Conservation (phyloP, 1,140 invertebrate species). For the Cyphomyrmex costatus region DNA sequence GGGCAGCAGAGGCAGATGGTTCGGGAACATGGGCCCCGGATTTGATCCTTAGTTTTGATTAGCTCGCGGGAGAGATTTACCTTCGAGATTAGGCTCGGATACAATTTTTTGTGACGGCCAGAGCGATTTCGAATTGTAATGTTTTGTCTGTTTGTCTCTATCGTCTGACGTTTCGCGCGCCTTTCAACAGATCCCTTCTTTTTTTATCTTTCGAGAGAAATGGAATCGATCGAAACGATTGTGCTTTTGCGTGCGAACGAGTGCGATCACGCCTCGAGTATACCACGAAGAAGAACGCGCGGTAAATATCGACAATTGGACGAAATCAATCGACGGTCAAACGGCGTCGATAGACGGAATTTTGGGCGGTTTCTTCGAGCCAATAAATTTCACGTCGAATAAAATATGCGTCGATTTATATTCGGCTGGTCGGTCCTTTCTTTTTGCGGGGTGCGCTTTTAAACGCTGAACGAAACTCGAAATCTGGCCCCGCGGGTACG, state of each 20-base stretch:
- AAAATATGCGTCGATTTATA: conserved; percentile 79
- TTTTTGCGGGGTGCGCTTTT: conserved; percentile 55
- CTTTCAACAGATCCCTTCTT: not conserved
- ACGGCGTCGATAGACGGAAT: conserved; percentile 16
- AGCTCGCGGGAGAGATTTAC: conserved; percentile 79
- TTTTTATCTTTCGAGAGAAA: conserved; percentile 41
- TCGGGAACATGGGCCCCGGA: conserved; percentile 70
- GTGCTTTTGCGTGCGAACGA: conserved; percentile 27
- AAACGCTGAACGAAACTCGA: conserved; percentile 75
- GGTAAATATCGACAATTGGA: conserved; percentile 9
- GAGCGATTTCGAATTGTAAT: conserved; percentile 50
- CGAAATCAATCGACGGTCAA: conserved; percentile 8
- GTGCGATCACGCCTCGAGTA: not conserved
- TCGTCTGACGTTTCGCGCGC: not conserved
- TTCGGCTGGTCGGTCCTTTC: conserved; percentile 56
- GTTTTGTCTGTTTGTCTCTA: conserved; percentile 34
- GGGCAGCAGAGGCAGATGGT: conserved; percentile 80
- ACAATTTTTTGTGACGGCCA: conserved; percentile 67
- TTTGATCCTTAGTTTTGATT: conserved; percentile 79
- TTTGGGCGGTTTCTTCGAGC: not conserved
- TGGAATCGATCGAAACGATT: conserved; percentile 40
- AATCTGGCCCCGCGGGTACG: conserved; percentile 79
- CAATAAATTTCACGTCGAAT: conserved; percentile 65
- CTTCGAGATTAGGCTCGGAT: conserved; percentile 77
- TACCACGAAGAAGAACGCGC: not conserved